Conservation (phyloP, 2,888 invertebrate genomes). For the Hemicrepidius hirtus region DNA sequence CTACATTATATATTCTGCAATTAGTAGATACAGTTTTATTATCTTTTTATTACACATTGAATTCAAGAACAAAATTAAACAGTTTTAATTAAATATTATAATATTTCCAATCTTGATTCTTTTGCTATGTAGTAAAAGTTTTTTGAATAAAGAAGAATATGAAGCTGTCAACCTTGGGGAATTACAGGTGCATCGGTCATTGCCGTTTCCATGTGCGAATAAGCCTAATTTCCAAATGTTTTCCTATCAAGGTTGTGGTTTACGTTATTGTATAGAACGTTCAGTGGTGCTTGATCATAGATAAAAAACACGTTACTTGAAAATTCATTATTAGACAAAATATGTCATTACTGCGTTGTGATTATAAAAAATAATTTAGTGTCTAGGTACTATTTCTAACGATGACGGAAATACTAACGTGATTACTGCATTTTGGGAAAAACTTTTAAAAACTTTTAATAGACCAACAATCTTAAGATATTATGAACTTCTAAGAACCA, state of each 20-base stretch:
- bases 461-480: background rate
- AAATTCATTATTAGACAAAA: background rate
- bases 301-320: background rate
- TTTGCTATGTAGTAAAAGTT: background rate
- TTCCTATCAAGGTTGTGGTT: background rate
- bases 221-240: background rate
- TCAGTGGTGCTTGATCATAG: background rate
- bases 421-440: background rate
- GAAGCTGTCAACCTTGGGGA: constrained; percentile 13
- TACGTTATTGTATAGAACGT: background rate
- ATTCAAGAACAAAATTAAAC: too few species aligned
- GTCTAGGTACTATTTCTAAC: background rate
- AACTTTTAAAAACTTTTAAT: too few species aligned
- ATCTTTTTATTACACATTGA: too few species aligned
- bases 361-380: background rate
- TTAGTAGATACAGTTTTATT: too few species aligned
- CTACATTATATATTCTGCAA: too few species aligned
- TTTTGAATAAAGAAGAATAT: background rate
- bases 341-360: background rate
- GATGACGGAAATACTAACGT: background rate
- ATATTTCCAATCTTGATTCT: too few species aligned
- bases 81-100: too few species aligned
- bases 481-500: constrained; percentile 5
- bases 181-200: constrained; percentile 6
- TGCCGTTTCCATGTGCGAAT: background rate